Percentiles rank a stretch among this genome's conserved stretches.
Conservation (phyloP, 2,113 vertebrate genomes). For the Microcebus lehilahytsara region DNA sequence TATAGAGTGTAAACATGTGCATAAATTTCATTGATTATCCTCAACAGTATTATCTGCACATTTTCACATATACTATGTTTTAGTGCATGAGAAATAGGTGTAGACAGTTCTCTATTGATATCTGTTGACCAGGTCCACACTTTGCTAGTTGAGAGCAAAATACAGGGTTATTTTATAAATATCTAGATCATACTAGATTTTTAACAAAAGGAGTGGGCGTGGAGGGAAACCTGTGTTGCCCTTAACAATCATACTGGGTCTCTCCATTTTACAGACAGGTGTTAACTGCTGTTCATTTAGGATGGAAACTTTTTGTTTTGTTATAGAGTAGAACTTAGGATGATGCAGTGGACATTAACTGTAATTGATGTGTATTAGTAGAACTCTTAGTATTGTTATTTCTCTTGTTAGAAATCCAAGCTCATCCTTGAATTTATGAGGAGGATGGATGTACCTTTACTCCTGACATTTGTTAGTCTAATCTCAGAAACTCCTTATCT, state of each 20-base stretch:
- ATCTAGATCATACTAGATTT: background rate
- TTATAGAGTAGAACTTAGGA: background rate
- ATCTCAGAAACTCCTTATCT: conserved; percentile 42
- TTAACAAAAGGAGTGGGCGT: background rate
- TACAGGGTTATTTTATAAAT: conserved; percentile 33
- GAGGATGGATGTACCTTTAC: background rate
- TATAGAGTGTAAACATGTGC: conserved; percentile 67
- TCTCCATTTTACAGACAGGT: background rate
- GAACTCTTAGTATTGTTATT: conserved; percentile 7
- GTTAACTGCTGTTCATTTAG: background rate
- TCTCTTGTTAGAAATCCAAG: background rate
- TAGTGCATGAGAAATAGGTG: conserved; percentile 49
- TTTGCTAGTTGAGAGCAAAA: background rate
- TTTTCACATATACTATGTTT: background rate
- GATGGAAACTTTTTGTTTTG: background rate
- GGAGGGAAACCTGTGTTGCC: background rate
- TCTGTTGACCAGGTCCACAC: background rate
- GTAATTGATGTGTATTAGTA: background rate
- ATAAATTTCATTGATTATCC: conserved; percentile 25
- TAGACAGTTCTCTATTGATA: background rate
- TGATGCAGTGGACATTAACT: background rate
- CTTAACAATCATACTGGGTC: background rate
- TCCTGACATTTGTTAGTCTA: background rate
- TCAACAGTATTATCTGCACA: background rate
- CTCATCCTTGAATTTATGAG: conserved; percentile 17